Base-by-base conservation (phyloP, 1,140 invertebrate species). In the Brachionus plicatilis region DNA sequence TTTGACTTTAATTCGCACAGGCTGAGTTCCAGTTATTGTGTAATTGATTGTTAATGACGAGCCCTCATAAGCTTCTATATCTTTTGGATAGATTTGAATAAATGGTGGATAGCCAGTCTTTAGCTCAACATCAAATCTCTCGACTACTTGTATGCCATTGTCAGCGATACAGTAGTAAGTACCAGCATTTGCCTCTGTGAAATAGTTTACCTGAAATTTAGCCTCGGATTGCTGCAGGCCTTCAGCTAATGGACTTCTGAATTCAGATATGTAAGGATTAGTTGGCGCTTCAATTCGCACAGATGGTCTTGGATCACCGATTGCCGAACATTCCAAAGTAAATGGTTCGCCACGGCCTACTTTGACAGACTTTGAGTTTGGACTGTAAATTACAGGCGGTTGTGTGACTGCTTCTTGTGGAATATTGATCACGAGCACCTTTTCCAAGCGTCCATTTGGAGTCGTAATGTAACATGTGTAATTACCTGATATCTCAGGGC, bases 31-130 rank as follows among this genome's bases (percentile, higher is more conserved):
- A 37, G 79, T 65, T 11, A 82, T 68, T 4, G 79, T 82, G 29
- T 65, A 68, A 82, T 82, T 82, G 6, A 82, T 82, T 20, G 79
- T 82, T 29, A 82, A 68, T 65, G 79, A 82, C 11, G 79, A 82
- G 12, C 79, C 79, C 27, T 82, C 79, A 43, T 82, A 60, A 45
- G 65, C 79, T 37, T 68, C 65, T 9, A 82, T 65, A 24, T 82
- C 53, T 41, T 82, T 82, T 14, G 79, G 79, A 60, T 82, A 60
- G 2, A 82, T 82, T 82, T 68, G 53, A 8, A 82, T 82, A n/a
- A 65, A 68, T 41, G 79, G 79, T 45, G 79, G 79, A 65, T 60
- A 45, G 2, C 50, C 79, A 7, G 79, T 65, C 17, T 65, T 60
- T 3, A 82, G 29, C 12, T 60, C 11, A n/a, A 82, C 79, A 5